Evolutionary conservation across 2,113 vertebrate genomes (phyloP).

Genomic region (Nestor notabilis): DNA sequence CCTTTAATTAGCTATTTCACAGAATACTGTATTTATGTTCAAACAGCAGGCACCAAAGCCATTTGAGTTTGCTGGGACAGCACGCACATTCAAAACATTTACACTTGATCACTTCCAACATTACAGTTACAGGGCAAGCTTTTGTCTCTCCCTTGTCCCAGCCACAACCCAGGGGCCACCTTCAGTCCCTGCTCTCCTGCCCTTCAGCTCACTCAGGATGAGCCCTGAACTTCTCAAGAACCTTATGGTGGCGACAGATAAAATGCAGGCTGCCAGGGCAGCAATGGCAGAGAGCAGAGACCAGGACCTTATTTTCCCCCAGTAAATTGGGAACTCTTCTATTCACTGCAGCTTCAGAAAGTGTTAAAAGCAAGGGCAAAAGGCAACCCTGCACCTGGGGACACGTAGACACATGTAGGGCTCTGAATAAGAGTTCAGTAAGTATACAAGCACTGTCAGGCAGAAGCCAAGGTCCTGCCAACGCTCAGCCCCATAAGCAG

Average conservation of each 20-base stretch:
- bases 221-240: background rate
- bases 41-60: background rate
- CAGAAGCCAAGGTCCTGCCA: background rate
- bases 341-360: background rate
- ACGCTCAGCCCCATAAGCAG: background rate
- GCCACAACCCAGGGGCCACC: background rate
- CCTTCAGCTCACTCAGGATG: background rate
- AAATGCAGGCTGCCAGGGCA: background rate
- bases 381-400: background rate
- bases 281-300: fast-evolving
- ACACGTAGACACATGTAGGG: fast-evolving
- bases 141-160: background rate
- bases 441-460: background rate
- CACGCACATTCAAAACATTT: background rate
- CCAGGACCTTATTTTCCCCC: background rate
- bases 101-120: background rate
- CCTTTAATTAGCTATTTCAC: background rate
- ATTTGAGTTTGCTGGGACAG: background rate
- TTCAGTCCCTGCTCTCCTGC: background rate
- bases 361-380: background rate
- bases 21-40: background rate
- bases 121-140: background rate
- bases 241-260: fast-evolving
- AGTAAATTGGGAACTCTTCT: background rate
- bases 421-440: background rate